Base-by-base conservation (phyloP, 2,888 invertebrate species). In the Rhamphomyia laevipes region DNA sequence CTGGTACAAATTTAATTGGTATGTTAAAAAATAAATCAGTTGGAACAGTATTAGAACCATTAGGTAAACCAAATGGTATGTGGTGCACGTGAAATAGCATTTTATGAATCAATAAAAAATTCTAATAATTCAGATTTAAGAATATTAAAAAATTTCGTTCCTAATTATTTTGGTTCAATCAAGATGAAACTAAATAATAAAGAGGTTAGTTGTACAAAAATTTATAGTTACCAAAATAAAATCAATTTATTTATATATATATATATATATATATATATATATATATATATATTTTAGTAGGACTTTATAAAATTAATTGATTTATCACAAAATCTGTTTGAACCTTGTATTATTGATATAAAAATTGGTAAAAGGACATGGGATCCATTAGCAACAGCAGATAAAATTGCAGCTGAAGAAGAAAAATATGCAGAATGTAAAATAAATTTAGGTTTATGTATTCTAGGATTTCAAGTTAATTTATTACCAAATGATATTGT, bases 281-380 rank as follows among this genome's bases (percentile, higher is more conserved):
- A n/a, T n/a, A n/a, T n/a, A n/a, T n/a, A n/a, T n/a, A n/a, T n/a
- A 33, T 44, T 27, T 13, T 76, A 80, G 58, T 74, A 82, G 53
- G 79, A 81, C 52, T 91, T 86, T 65, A 73, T 93, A 38, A 77
- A 84, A 55, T 63, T 93, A 59, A 84, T 86, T 60, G 86, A 93
- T 64, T 68, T 90, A 18, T 81, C 86, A 0, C 74, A 78, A 55
- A 75, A 77, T 51, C 80, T 83, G 79, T 55, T 70, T 46, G 82
- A 85, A 64, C 91, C 91, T 0, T 91, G 90, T 63, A 79, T 92
- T 35, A 85, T 91, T 80, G 93, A 93, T 63, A 78, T 92, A 5
- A 93, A 93, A 70, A 80, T 87, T 50, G 92, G 92, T 0, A 76
- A 73, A 59, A 77, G 82, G 58, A 92, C 91, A 0, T 92, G 90